phyloP scores from a whole-genome alignment of 2,888 invertebrate genomes.

The Galerucella calmariensis region DNA sequence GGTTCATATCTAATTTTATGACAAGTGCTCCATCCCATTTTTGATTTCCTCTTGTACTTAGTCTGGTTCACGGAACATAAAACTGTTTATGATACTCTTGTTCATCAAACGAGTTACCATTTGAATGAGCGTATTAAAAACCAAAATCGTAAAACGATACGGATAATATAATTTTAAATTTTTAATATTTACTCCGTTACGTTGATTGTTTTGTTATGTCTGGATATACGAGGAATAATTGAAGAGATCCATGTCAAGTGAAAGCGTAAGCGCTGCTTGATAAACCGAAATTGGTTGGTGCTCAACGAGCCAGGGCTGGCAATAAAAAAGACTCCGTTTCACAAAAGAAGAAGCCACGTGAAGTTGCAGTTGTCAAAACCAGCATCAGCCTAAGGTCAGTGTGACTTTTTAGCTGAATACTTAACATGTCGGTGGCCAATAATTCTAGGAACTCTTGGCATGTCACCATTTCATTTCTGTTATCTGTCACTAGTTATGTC shows the following conservation, averaged over 20 bases:
- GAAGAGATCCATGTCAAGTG: background rate
- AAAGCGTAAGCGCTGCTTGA: no score
- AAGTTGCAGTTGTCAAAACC: no score
- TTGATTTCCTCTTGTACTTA: conserved; percentile 2
- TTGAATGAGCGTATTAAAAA: conserved; percentile 29
- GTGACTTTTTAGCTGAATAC: no score
- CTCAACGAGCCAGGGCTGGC: background rate
- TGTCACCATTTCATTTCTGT: no score
- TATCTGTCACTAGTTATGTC: no score
- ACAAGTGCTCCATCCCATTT: background rate
- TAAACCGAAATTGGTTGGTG: background rate
- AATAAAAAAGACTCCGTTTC: no score
- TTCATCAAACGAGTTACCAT: conserved; percentile 36
- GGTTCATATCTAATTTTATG: background rate
- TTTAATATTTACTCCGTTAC: background rate
- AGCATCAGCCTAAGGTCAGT: no score
- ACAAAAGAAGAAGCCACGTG: no score
- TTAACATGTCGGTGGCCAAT: no score
- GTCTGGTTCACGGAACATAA: conserved; percentile 41
- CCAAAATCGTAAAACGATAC: conserved; percentile 35
- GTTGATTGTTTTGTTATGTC: conserved; percentile 12
- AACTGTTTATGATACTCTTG: conserved; percentile 32
- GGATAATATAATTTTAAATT: background rate
- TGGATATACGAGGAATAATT: background rate
- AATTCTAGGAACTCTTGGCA: no score